These are phyloP conservation scores for Periophthalmus modestus DNA, from an alignment of 2,113 vertebrate genomes.

Conservation along the genomic window DNA sequence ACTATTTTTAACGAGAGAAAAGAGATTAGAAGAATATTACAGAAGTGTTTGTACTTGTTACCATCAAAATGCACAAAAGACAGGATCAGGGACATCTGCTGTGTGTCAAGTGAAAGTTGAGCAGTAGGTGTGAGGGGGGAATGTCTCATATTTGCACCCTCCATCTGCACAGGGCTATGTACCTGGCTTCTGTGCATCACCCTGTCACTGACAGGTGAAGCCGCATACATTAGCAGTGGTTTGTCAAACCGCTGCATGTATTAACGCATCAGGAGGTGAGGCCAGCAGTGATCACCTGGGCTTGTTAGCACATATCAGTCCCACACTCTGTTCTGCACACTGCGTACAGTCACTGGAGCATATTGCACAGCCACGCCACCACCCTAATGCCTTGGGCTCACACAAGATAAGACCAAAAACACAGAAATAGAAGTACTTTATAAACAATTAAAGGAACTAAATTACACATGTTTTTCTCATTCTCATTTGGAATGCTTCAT, in stretches of 20 bases:
- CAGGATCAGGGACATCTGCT: slow-evolving; percentile 65
- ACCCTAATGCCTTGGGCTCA: slow-evolving; percentile 15
- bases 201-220: slow-evolving; percentile 85
- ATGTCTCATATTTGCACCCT: slow-evolving; percentile 22
- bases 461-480: too few relatives aligned
- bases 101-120: slow-evolving; percentile 65
- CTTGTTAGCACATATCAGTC: slow-evolving; percentile 73
- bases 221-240: slow-evolving; percentile 88
- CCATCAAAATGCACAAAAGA: slow-evolving; percentile 51
- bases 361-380: slow-evolving; percentile 23
- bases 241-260: slow-evolving; percentile 88
- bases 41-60: slow-evolving; percentile 7
- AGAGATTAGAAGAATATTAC: not conserved
- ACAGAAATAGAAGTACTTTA: not conserved
- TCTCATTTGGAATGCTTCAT: too few relatives aligned
- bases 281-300: slow-evolving; percentile 73
- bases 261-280: slow-evolving; percentile 85
- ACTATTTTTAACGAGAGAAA: not conserved
- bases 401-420: not conserved
- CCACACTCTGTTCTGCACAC: slow-evolving; percentile 53
- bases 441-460: not conserved
- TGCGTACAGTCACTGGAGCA: slow-evolving; percentile 43
- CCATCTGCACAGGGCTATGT: slow-evolving; percentile 63
- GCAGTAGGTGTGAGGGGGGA: slow-evolving; percentile 31
- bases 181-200: slow-evolving; percentile 78